These are phyloP conservation scores for Magallana nippona DNA, from an alignment of 2,888 invertebrate species.

Conservation along the genomic window DNA sequence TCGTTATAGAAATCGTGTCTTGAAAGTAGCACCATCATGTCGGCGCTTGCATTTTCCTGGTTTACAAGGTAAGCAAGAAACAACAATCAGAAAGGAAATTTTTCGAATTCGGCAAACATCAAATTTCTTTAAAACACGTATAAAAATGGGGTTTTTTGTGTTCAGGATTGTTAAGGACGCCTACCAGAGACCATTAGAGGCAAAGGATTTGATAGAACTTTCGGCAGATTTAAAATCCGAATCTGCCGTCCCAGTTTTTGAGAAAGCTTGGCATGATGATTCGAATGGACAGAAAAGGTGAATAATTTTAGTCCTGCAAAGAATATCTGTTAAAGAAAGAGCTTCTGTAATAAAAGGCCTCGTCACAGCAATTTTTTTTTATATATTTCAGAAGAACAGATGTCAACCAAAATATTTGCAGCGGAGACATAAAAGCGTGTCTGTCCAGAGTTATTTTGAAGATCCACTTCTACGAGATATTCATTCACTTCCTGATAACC, in stretches of 20 bases:
- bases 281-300: neutral
- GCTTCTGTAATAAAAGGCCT: neutral
- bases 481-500: neutral
- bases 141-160: neutral
- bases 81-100: too few relatives aligned
- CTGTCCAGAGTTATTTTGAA: neutral
- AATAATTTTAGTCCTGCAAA: neutral
- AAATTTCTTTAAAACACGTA: neutral
- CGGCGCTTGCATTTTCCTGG: slow-evolving; percentile 11
- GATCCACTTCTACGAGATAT: neutral
- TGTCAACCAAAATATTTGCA: neutral
- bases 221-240: neutral
- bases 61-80: neutral
- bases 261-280: slow-evolving; percentile 3
- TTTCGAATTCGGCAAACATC: too few relatives aligned
- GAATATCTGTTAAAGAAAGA: too few relatives aligned
- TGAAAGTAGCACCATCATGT: neutral
- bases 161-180: neutral
- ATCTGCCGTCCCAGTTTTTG: neutral
- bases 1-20: neutral
- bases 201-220: neutral
- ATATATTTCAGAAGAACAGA: neutral
- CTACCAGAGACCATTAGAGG: neutral
- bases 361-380: neutral
- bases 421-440: neutral